phyloP scores from a whole-genome alignment of 2,113 vertebrate species.

The Neomonachus schauinslandi region DNA sequence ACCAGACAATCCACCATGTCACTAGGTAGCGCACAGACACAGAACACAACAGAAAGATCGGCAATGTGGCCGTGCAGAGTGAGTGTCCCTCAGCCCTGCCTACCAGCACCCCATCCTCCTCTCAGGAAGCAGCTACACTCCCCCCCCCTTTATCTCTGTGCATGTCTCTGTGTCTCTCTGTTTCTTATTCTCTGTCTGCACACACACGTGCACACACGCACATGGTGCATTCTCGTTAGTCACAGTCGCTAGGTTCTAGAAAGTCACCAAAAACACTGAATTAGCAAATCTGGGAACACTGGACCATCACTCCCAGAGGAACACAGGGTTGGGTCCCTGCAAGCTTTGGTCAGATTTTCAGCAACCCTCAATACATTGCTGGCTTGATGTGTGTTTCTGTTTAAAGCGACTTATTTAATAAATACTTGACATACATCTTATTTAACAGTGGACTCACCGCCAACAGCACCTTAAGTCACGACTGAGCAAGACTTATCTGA shows the following conservation, averaged over 20 bases:
- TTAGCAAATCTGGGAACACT: neutral
- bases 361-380: neutral
- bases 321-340: neutral
- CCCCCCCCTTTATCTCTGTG: neutral
- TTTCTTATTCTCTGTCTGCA: neutral
- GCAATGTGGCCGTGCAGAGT: neutral
- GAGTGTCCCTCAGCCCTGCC: accelerated
- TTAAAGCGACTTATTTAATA: neutral
- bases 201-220: neutral
- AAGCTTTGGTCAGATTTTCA: neutral
- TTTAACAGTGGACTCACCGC: neutral
- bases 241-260: accelerated
- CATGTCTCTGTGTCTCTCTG: neutral
- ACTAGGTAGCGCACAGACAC: neutral
- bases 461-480: neutral
- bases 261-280: neutral
- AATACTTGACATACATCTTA: too few relatives aligned
- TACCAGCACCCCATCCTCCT: neutral
- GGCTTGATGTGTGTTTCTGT: neutral
- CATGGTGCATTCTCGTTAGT: neutral
- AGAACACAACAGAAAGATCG: neutral
- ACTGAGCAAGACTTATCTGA: accelerated
- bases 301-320: neutral
- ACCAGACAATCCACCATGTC: neutral
- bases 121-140: too few relatives aligned